Percentiles rank a stretch among this genome's conserved stretches.
phyloP scores from a whole-genome alignment of 1,140 invertebrate species.

The Venturia canescens region DNA sequence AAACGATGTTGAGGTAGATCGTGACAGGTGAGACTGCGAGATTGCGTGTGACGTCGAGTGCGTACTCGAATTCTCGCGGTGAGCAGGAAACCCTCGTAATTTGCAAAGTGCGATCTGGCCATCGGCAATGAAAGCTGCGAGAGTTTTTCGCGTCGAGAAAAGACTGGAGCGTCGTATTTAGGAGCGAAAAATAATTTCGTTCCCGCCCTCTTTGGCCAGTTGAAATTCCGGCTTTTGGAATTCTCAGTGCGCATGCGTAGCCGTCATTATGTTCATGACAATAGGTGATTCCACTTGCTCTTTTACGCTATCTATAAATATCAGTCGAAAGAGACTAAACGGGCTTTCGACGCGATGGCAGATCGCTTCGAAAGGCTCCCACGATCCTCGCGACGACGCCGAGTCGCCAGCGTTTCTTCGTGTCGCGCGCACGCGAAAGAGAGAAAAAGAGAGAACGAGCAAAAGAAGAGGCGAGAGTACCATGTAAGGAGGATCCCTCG shows the following conservation, averaged over 20 bases:
- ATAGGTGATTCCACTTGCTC: neutral
- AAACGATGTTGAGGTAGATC: neutral
- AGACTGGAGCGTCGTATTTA: too few species aligned
- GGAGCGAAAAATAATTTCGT: too few species aligned
- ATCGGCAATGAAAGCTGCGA: neutral
- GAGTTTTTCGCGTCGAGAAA: neutral
- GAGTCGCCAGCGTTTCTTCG: constrained; percentile 33
- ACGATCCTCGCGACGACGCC: constrained; percentile 45
- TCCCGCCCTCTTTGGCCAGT: too few species aligned
- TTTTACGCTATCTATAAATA: neutral
- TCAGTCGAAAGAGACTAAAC: neutral
- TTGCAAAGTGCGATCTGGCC: constrained; percentile 20
- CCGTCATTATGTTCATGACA: too few species aligned
- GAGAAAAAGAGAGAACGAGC: neutral
- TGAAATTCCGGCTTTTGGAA: too few species aligned
- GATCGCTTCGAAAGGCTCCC: constrained; percentile 35
- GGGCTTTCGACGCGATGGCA: constrained; percentile 8
- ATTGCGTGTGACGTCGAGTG: neutral
- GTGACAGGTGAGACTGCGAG: constrained; percentile 3
- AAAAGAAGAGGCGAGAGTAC: constrained; percentile 46
- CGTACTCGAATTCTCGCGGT: neutral
- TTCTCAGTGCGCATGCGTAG: too few species aligned
- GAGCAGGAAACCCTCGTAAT: neutral
- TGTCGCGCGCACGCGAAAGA: neutral
- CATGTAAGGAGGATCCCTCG: constrained; percentile 66